Percentiles rank a stretch among this genome's conserved stretches.
phyloP scores from a whole-genome alignment of 2,888 invertebrate species.

The Cephonodes hylas region DNA sequence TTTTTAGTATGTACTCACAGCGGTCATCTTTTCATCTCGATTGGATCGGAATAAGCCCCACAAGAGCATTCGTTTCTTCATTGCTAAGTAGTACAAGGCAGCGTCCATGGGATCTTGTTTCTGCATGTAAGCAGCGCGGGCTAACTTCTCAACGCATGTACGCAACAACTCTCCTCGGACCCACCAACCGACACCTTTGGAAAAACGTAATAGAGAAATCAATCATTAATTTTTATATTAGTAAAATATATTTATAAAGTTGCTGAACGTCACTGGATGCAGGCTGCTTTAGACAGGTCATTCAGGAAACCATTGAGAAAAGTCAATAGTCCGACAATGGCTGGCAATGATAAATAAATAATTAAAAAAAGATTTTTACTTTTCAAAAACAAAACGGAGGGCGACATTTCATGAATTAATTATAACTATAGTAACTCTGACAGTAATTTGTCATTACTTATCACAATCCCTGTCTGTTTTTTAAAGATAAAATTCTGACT shows the following conservation, averaged over 20 bases:
- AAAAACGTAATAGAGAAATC: not conserved
- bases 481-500: not conserved
- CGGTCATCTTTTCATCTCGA: conserved; percentile 94
- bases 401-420: too few species aligned
- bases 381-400: too few species aligned
- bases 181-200: conserved; percentile 96
- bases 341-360: too few species aligned
- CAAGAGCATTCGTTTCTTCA: conserved; percentile 98
- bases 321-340: too few species aligned
- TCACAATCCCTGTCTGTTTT: too few species aligned
- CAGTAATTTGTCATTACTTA: too few species aligned
- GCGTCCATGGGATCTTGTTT: conserved; percentile 98
- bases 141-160: conserved; percentile 94
- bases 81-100: conserved; percentile 97
- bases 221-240: not conserved
- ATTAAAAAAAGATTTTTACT: too few species aligned
- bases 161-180: conserved; percentile 91
- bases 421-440: too few species aligned
- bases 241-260: too few species aligned
- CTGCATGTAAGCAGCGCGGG: conserved; percentile 94
- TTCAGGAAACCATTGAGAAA: too few species aligned
- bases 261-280: too few species aligned
- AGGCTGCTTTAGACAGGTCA: too few species aligned
- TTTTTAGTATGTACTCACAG: conserved; percentile 62
- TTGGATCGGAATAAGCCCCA: conserved; percentile 97